Conservation (phyloP, 2,113 vertebrate genomes). For the Dryoscopus gambensis region DNA sequence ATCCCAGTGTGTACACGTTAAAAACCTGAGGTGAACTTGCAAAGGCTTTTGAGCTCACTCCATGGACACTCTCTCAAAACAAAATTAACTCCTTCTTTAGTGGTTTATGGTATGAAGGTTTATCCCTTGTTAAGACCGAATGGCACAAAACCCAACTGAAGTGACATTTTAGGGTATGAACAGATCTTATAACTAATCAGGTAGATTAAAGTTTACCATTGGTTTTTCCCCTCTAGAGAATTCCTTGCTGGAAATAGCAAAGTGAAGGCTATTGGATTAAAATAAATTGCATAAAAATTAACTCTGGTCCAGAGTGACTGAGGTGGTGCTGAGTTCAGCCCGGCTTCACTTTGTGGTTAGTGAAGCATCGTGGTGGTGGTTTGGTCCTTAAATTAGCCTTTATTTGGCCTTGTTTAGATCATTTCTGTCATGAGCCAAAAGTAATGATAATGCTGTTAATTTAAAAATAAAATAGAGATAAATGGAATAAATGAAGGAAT, state of each 20-base stretch:
- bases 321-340: not conserved
- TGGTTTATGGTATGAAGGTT: not conserved
- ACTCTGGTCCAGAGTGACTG: rapidly evolving
- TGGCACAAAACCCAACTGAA: not conserved
- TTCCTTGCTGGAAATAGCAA: not conserved
- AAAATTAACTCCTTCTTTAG: not conserved
- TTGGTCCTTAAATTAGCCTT: not conserved
- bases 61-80: not conserved
- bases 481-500: not conserved
- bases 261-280: not conserved
- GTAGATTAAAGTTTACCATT: not conserved
- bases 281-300: not conserved
- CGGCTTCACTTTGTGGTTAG: not conserved
- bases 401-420: not conserved
- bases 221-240: not conserved
- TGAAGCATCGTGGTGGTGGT: rapidly evolving
- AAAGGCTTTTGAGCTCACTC: not conserved
- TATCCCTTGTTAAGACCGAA: not conserved
- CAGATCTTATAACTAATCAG: not conserved
- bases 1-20: not conserved
- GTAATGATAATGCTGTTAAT: not conserved
- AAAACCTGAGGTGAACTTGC: not conserved
- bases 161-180: not conserved
- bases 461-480: not conserved
- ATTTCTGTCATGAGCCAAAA: not conserved